Evolutionary conservation across 2,113 vertebrate genomes (phyloP).

Genomic region (Cephalopholis sonnerati): DNA sequence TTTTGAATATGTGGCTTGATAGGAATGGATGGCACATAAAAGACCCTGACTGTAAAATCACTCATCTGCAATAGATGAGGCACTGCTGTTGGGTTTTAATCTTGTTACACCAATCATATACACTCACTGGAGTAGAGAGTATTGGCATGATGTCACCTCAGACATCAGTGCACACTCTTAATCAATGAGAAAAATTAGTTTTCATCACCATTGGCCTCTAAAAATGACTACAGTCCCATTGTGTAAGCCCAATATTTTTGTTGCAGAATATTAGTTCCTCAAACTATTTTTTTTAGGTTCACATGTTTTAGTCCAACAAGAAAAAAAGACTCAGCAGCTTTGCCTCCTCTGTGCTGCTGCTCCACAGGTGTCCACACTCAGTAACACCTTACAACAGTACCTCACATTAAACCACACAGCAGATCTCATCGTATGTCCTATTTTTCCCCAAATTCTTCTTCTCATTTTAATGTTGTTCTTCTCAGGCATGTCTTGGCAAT

Average conservation of each 20-base stretch:
- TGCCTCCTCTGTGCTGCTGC: slow-evolving; percentile 54
- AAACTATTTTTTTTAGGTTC: not conserved
- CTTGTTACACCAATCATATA: not conserved
- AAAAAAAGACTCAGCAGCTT: not conserved
- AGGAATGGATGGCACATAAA: slow-evolving; percentile 1
- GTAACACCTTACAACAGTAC: slow-evolving; percentile 67
- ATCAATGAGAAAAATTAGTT: too few relatives aligned
- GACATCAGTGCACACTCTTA: not conserved
- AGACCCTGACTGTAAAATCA: not conserved
- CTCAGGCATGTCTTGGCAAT: slow-evolving; percentile 39
- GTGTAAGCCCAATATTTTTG: not conserved
- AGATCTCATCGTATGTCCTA: not conserved
- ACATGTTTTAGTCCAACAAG: not conserved
- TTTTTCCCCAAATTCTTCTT: not conserved
- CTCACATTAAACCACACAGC: slow-evolving; percentile 51
- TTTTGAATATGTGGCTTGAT: slow-evolving; percentile 16
- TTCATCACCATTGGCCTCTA: not conserved
- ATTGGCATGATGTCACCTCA: too few relatives aligned
- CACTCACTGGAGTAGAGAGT: not conserved
- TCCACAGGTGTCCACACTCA: slow-evolving; percentile 37
- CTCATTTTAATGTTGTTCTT: not conserved
- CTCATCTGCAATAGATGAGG: not conserved
- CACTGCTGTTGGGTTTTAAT: slow-evolving; percentile 12
- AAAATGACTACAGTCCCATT: not conserved
- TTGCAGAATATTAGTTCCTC: not conserved